Evolutionary conservation across 2,888 invertebrate species (phyloP), one percentile per base, ranked within the genome.

Genomic region (Pyrrhosoma nymphula): DNA sequence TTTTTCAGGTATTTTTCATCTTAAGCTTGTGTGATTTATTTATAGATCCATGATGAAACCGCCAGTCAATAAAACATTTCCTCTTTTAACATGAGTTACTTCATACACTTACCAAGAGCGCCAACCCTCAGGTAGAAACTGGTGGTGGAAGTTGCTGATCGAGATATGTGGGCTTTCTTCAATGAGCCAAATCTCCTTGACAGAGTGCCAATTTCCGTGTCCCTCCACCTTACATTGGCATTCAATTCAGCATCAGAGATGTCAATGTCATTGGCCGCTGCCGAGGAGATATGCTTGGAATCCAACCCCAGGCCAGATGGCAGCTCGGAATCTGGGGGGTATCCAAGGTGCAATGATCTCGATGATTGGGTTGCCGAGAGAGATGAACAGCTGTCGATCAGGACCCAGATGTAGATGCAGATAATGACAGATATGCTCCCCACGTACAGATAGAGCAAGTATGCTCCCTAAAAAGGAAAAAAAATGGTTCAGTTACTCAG

Each of bases 101-200:
- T 20, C 18, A 60, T 16, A 20, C 56, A 93, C 97, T 96, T 96
- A 97, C 97, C 97, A 39, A 97, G 96, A 18, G 97, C 97, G 90
- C 97, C 97, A 60, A 97, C 97, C 95, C 97, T 96, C 88, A 97
- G 97, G 96, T 97, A 97, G 96, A 97, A 97, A 96, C 97, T 97
- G 20, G 97, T 97, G 56, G 97, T 97, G 6, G 97, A 97, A 12
- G 97, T 97, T 95, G 97, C 97, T 30, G 97, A 96, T 89, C 97
- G 96, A 55, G 97, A 97, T 95, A 97, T 97, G 96, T 97, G 97
- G n/a, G 97, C 97, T 95, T 97, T 96, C 96, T 97, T 97, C 95
- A 97, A 96, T 0, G 97, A 97, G 26, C 97, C 97, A 96, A 97
- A 97, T 96, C 97, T 97, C 95, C 97, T 97, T 88, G 97, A 96